Base-by-base conservation (phyloP, 2,888 invertebrate genomes). In the Dascillus cervinus region DNA sequence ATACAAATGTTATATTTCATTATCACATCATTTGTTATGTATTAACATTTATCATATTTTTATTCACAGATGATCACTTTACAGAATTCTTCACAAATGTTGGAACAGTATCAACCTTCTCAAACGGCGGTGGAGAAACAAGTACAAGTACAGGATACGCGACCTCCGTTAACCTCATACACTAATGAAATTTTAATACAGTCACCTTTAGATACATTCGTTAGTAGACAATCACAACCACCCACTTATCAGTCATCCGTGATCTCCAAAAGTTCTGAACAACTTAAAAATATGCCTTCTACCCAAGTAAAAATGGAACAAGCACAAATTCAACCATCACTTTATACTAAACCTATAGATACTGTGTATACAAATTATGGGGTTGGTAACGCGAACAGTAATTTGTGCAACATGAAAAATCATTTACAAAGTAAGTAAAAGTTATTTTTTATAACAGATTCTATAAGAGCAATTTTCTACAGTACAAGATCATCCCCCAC, bases 51-150 rank as follows among this genome's bases (percentile, higher is more conserved):
- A n/a, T n/a, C n/a, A n/a, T n/a, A n/a, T n/a, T n/a, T n/a, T n/a
- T n/a, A n/a, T n/a, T n/a, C 37, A 11, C 21, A 44, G 43, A 39
- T 41, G n/a, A 40, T 34, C 15, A 12, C 37, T 14, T 24, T 39
- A 30, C 14, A 30, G 33, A 41, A 30, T 26, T 27, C 40, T 20
- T 25, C 34, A 22, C 31, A 37, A 17, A 26, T 39, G 41, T 48
- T 65, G 10, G 62, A 67, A n/a, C 48, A 70, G 41, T 65, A 64
- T 37, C 29, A 33, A 6, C 22, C 41, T 10, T 47, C 43, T 29
- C 43, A 41, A 15, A 32, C 44, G 12, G 20, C 41, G 6, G 22
- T 41, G 2, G 42, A 43, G 22, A 49, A 49, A 22, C 31, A 40
- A 11, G 43, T 44, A n/a, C 44, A 39, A 32, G 37, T 44, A 15